Conservation (phyloP, 1,140 invertebrate species). For the Carcinoscorpius rotundicauda region DNA sequence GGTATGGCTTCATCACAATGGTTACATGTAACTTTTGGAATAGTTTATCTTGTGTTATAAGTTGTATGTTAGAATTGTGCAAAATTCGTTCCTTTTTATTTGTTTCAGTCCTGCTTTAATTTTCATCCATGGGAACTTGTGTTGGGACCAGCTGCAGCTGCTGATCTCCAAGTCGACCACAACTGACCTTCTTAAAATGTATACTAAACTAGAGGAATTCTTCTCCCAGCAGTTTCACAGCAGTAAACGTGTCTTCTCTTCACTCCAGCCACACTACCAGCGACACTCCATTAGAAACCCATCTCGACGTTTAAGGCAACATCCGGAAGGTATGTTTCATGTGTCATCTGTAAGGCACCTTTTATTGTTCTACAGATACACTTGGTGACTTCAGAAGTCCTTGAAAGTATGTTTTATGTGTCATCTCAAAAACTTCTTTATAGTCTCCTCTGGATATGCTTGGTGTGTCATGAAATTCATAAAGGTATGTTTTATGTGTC, state of each 20-base stretch:
- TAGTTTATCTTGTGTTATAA: conserved; percentile 15
- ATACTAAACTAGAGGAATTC: conserved; percentile 90
- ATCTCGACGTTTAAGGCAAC: conserved; percentile 11
- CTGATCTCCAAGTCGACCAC: conserved; percentile 94
- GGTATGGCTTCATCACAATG: conserved; percentile 12
- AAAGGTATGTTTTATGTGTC: too few relatives aligned
- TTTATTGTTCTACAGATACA: too few relatives aligned
- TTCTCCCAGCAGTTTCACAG: conserved; percentile 91
- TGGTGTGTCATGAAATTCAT: too few relatives aligned
- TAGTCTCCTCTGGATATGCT: too few relatives aligned
- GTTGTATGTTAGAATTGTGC: background rate
- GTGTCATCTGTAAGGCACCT: too few relatives aligned
- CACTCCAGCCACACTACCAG: conserved; percentile 42
- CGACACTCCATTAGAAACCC: conserved; percentile 16
- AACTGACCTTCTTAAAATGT: conserved; percentile 91
- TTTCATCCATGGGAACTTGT: conserved; percentile 81
- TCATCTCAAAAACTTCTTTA: too few relatives aligned
- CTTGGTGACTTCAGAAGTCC: too few relatives aligned
- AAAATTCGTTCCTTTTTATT: too few relatives aligned
- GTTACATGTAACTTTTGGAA: background rate
- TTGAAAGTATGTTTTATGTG: too few relatives aligned
- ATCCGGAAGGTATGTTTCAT: conserved; percentile 13
- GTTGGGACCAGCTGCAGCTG: conserved; percentile 90
- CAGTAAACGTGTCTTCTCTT: conserved; percentile 77
- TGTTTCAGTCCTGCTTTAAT: conserved; percentile 64